These are phyloP conservation scores for Polyergus mexicanus DNA, from an alignment of 1,140 invertebrate species.

Conservation along the genomic window DNA sequence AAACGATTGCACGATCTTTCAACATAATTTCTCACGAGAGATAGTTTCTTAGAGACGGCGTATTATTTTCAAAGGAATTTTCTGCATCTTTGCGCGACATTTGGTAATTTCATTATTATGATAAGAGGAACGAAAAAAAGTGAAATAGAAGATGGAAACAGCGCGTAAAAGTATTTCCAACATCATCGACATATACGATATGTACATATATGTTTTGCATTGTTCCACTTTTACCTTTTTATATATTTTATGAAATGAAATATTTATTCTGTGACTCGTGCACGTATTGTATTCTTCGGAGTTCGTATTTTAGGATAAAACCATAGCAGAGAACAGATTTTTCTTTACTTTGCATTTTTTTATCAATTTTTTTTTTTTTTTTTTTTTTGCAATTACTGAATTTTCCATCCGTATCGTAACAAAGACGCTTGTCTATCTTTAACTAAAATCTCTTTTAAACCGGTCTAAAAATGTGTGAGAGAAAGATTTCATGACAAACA, in stretches of 20 bases:
- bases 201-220: neutral
- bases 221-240: neutral
- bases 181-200: neutral
- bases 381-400: neutral
- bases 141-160: neutral
- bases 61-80: constrained; percentile 55
- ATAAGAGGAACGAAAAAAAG: constrained; percentile 4
- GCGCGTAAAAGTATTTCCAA: neutral
- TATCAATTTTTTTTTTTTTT: neutral
- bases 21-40: constrained; percentile 57
- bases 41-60: constrained; percentile 18
- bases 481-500: constrained; percentile 47
- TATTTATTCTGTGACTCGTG: neutral
- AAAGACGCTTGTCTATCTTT: constrained; percentile 10
- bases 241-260: neutral
- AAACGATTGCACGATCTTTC: constrained; percentile 33
- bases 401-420: neutral
- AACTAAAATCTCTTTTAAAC: constrained; percentile 43
- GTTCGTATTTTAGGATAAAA: constrained; percentile 13
- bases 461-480: constrained; percentile 22
- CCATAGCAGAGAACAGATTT: neutral
- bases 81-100: constrained; percentile 29
- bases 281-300: neutral
- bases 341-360: neutral
- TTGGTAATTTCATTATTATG: constrained; percentile 48